Conservation (phyloP, 2,888 invertebrate species). For the Cosmia trapezina region DNA sequence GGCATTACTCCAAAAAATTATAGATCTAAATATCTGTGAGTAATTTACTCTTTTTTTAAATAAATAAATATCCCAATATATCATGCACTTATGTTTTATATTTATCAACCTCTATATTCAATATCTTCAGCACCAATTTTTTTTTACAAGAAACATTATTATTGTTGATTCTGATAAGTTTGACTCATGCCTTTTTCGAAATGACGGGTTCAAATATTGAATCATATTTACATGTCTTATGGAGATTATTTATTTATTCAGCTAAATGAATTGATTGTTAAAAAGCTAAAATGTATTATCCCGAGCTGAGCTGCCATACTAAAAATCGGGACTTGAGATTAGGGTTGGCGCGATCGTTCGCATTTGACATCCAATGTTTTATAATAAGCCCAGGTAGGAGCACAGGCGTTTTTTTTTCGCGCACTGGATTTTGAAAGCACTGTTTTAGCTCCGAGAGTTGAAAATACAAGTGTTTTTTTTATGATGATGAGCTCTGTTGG, state of each 20-base stretch:
- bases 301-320: not conserved
- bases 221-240: constrained; percentile 35
- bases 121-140: no score
- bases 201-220: constrained; percentile 30
- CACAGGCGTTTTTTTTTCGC: not conserved
- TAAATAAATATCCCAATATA: no score
- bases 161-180: no score
- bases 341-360: not conserved
- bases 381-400: not conserved
- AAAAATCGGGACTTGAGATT: not conserved
- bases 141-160: no score
- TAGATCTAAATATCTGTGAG: no score
- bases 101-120: no score
- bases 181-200: no score
- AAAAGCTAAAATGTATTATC: not conserved
- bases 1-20: no score
- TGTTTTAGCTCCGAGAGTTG: not conserved
- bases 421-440: not conserved
- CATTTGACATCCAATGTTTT: not conserved
- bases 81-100: no score
- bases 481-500: not conserved
- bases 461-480: not conserved
- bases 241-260: constrained; percentile 24
- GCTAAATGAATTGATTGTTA: not conserved
- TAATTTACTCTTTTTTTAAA: no score